phyloP scores from a whole-genome alignment of 2,113 vertebrate species.

The Dipodomys ordii region DNA sequence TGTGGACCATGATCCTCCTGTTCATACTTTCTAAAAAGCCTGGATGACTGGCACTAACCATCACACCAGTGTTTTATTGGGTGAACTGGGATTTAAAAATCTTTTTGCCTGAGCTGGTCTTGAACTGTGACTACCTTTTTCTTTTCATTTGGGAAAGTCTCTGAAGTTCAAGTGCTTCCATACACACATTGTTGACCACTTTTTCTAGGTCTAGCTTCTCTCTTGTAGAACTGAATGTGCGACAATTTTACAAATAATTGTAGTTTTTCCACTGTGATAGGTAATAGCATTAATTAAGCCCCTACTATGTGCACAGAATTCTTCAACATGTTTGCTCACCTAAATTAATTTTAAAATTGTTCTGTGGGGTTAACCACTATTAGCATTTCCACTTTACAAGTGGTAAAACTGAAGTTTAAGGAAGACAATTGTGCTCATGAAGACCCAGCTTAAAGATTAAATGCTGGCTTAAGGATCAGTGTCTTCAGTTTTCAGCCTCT shows the following conservation, averaged over 20 bases:
- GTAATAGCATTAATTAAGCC: not conserved
- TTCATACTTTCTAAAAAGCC: too few species aligned
- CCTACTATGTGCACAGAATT: not conserved
- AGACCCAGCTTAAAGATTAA: not conserved
- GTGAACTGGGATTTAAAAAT: too few species aligned
- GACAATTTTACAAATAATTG: accelerated
- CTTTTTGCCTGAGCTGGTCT: not conserved
- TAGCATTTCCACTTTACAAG: not conserved
- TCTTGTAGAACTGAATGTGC: not conserved
- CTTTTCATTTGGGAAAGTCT: not conserved
- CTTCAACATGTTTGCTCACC: not conserved
- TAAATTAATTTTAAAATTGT: not conserved
- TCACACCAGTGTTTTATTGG: too few species aligned
- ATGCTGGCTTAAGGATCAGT: not conserved
- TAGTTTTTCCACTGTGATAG: not conserved
- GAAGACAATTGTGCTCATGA: not conserved
- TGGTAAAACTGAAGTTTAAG: not conserved
- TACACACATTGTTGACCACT: accelerated
- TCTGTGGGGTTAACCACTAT: not conserved
- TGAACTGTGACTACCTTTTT: not conserved
- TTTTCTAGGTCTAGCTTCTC: not conserved
- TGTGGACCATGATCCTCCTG: too few species aligned
- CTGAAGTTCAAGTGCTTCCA: not conserved
- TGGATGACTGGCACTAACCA: too few species aligned
- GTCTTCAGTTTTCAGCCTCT: not conserved